Percentiles rank a stretch among this genome's conserved stretches.
Evolutionary conservation across 2,888 invertebrate species (phyloP).

Genomic region (Ochlodes sylvanus): DNA sequence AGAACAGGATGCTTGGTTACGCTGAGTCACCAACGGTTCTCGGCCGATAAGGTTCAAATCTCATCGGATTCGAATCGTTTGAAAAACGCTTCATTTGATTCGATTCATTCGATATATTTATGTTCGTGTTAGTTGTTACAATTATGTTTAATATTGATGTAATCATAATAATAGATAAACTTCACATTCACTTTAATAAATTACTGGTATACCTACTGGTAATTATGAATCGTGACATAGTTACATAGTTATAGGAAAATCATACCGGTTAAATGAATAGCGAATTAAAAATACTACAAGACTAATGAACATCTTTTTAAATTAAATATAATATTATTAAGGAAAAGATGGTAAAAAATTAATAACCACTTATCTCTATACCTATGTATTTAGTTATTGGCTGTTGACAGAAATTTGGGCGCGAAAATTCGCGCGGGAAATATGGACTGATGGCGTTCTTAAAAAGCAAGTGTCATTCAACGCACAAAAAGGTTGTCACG

Average conservation of each 20-base stretch:
- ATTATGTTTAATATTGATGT: neutral
- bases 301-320: too few relatives aligned
- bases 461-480: constrained; percentile 55
- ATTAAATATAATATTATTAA: too few relatives aligned
- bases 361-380: too few relatives aligned
- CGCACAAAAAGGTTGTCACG: constrained; percentile 58
- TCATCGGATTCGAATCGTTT: constrained; percentile 30
- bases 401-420: constrained; percentile 11
- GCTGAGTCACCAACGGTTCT: constrained; percentile 56
- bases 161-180: neutral
- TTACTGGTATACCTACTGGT: too few relatives aligned
- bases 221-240: too few relatives aligned
- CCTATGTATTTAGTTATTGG: too few relatives aligned
- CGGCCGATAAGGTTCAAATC: constrained; percentile 32
- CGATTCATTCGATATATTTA: constrained; percentile 18
- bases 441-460: constrained; percentile 55
- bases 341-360: too few relatives aligned
- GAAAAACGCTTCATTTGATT: constrained; percentile 17
- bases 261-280: too few relatives aligned
- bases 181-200: too few relatives aligned
- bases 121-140: neutral
- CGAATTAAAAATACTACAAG: too few relatives aligned
- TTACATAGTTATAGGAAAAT: too few relatives aligned
- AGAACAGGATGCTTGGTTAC: constrained; percentile 57
- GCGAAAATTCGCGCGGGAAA: constrained; percentile 49